Base-by-base conservation (phyloP, 2,888 invertebrate genomes). In the Acronicta aceris region DNA sequence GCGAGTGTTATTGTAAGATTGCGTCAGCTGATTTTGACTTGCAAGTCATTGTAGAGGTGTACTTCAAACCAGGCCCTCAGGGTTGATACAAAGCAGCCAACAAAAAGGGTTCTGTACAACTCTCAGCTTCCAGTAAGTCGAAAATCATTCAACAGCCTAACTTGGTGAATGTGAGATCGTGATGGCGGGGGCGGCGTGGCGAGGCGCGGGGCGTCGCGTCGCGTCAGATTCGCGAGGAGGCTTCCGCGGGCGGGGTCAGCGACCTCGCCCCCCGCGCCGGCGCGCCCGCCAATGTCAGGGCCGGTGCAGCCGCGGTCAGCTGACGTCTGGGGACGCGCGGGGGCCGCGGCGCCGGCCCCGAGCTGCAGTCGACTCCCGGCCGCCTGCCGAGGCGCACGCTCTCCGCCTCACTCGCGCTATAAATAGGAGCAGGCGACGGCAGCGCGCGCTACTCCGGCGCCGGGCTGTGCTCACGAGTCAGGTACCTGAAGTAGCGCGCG, bases 401-500 rank as follows among this genome's bases (percentile, higher is more conserved):
- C 77, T 72, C 75, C 69, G 79, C 72, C 65, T 65, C 46, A 46
- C 74, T 74, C 89, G 87, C 88, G 88, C 89, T 90, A 89, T 89
- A 72, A 81, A 88, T 89, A 91, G 87, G 81, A 86, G 75, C 82
- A 78, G 89, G 88, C 89, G 89, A 86, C 79, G 90, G 85, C 90
- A 85, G 95, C 96, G 96, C 97, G 98, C 96, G 98, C 96, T 98
- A 97, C 98, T 96, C 97, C 95, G 97, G 97, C 97, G 96, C 97
- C 97, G 95, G 96, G 97, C 98, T 98, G 93, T 94, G 95, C 95
- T 95, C 92, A 92, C 89, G 93, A 98, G 98, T 98, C 98, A 98
- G 98, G 98, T 98, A 98, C 98, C 98, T 98, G 98, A 98, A 98
- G 98, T 98, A 98, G 98, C 98, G 98, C 98, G 98, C 98, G 98